phyloP scores from a whole-genome alignment of 2,113 vertebrate genomes.

The Hyperopisus bebe region DNA sequence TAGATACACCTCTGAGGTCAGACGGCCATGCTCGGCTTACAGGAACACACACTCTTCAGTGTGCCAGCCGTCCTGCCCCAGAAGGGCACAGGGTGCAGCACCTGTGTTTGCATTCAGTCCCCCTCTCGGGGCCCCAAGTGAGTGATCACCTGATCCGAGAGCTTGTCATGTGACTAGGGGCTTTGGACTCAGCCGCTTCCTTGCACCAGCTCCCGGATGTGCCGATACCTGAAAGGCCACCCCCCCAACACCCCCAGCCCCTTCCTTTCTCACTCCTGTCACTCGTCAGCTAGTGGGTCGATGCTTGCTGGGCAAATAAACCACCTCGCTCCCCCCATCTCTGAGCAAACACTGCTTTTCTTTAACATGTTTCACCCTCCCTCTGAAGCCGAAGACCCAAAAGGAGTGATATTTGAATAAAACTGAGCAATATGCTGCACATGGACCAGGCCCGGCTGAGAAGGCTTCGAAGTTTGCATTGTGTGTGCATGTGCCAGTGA shows the following conservation, averaged over 20 bases:
- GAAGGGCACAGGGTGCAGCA: slow-evolving; percentile 5
- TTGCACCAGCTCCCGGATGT: background rate
- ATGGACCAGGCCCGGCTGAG: background rate
- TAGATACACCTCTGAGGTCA: slow-evolving; percentile 22
- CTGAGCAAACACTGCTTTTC: background rate
- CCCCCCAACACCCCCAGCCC: no score
- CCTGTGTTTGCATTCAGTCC: slow-evolving; percentile 14
- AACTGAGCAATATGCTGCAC: background rate
- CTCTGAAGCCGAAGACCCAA: background rate
- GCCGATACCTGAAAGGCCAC: background rate
- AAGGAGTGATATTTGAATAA: background rate
- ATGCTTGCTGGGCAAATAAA: background rate
- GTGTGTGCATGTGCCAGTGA: no score
- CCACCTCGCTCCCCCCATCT: background rate
- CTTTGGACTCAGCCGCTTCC: background rate
- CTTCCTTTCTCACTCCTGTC: background rate
- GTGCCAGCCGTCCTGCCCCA: background rate
- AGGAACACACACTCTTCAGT: slow-evolving; percentile 14
- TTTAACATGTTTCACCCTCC: background rate
- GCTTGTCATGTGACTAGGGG: background rate
- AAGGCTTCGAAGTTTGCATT: no score
- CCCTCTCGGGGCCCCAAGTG: background rate
- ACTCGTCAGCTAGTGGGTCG: background rate
- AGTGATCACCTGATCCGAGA: background rate
- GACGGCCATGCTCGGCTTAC: background rate